Conservation (phyloP, 1,140 invertebrate species). For the Procambarus clarkii region DNA sequence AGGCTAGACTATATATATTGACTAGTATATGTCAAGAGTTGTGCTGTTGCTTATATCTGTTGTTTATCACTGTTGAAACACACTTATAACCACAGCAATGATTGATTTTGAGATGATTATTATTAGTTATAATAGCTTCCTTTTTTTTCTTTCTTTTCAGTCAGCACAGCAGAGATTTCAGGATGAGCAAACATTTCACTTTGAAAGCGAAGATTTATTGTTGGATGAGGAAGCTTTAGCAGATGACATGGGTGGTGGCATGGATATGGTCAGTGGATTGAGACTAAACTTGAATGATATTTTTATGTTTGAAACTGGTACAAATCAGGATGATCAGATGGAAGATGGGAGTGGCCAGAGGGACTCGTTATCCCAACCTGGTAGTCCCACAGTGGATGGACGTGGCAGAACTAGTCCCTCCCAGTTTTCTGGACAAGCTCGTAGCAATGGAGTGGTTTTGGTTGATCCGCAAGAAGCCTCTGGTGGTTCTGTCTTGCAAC, state of each 20-base stretch:
- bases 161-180: slow-evolving; percentile 72
- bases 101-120: too few relatives aligned
- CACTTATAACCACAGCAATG: too few relatives aligned
- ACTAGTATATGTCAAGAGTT: too few relatives aligned
- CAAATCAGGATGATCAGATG: slow-evolving; percentile 67
- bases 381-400: slow-evolving; percentile 78
- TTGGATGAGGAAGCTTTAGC: slow-evolving; percentile 64
- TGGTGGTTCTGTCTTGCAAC: slow-evolving; percentile 92
- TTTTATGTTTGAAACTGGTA: slow-evolving; percentile 58
- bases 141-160: slow-evolving; percentile 50
- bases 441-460: slow-evolving; percentile 71
- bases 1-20: too few relatives aligned
- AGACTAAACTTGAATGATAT: slow-evolving; percentile 69
- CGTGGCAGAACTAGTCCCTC: slow-evolving; percentile 70
- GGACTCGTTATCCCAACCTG: slow-evolving; percentile 77
- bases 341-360: slow-evolving; percentile 71
- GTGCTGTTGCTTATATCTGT: too few relatives aligned
- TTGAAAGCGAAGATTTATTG: slow-evolving; percentile 41
- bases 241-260: slow-evolving; percentile 69
- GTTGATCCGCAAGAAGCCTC: slow-evolving; percentile 81
- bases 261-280: slow-evolving; percentile 53
- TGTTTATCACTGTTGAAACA: too few relatives aligned
- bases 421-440: slow-evolving; percentile 68
- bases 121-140: background rate
- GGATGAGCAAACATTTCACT: slow-evolving; percentile 60